phyloP scores from a whole-genome alignment of 2,113 vertebrate genomes.

The Coptodon bakossiorum region DNA sequence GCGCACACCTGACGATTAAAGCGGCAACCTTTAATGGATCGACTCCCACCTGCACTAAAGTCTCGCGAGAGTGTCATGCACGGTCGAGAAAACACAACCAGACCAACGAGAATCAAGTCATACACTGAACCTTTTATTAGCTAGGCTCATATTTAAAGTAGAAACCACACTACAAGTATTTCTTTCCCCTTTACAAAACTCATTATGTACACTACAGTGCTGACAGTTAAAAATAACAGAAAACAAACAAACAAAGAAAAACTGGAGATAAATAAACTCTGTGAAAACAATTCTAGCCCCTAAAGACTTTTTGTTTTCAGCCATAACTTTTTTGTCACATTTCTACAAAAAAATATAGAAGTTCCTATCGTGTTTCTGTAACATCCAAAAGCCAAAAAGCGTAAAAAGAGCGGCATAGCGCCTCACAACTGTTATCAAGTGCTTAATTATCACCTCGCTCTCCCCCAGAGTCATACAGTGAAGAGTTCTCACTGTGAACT shows the following conservation, averaged over 20 bases:
- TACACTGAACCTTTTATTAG: conserved; percentile 89
- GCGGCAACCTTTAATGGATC: neutral
- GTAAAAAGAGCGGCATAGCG: conserved; percentile 84
- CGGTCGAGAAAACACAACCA: neutral
- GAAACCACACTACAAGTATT: conserved; percentile 95
- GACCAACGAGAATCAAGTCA: neutral
- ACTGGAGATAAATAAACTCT: conserved; percentile 91
- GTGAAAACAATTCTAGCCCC: conserved; percentile 77
- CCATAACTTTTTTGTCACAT: conserved; percentile 82
- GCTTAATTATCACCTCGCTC: conserved; percentile 58
- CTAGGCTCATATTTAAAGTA: conserved; percentile 91
- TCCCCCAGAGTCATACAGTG: conserved; percentile 1
- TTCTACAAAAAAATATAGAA: conserved; percentile 86
- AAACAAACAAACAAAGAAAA: conserved; percentile 37
- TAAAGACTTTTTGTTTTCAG: conserved; percentile 74
- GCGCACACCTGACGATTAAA: neutral
- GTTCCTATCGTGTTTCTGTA: conserved; percentile 80
- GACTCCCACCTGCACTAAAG: neutral
- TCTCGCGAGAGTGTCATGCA: neutral
- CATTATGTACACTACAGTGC: conserved; percentile 98
- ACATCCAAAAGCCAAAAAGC: conserved; percentile 73
- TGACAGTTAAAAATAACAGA: conserved; percentile 82
- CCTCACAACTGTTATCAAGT: conserved; percentile 85
- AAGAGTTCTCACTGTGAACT: conserved; percentile 4
- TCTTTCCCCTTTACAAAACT: conserved; percentile 78